Evolutionary conservation across 2,888 invertebrate genomes (phyloP).

Genomic region (Leptinotarsa rubiginosa): DNA sequence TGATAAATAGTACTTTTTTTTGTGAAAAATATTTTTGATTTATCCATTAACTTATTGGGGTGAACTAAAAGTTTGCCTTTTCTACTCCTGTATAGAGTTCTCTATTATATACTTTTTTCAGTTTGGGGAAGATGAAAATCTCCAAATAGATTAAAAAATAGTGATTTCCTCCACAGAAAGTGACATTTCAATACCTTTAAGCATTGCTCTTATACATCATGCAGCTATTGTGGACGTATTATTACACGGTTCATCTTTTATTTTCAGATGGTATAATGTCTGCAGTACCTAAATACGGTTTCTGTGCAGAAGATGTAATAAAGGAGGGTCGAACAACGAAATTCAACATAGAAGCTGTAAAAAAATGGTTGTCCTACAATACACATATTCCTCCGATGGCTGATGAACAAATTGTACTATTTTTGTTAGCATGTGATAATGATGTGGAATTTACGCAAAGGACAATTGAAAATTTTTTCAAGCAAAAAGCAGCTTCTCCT

Average conservation of each 20-base stretch:
- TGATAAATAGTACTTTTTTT: too few species aligned
- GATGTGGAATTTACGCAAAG: constrained; percentile 71
- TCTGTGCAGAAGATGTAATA: constrained; percentile 49
- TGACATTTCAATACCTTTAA: too few species aligned
- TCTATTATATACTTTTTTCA: too few species aligned
- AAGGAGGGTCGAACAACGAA: constrained; percentile 47
- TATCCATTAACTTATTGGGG: too few species aligned
- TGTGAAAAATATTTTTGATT: too few species aligned
- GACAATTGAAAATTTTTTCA: constrained; percentile 75
- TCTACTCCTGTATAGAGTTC: too few species aligned
- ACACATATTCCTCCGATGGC: constrained; percentile 61
- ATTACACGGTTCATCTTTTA: not conserved
- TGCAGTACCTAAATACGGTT: constrained; percentile 42
- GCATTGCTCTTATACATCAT: too few species aligned
- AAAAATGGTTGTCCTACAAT: constrained; percentile 53
- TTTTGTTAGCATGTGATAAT: constrained; percentile 75
- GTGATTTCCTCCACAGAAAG: too few species aligned
- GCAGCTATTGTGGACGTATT: too few species aligned
- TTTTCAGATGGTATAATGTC: constrained; percentile 41
- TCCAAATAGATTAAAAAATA: too few species aligned
- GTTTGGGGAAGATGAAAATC: too few species aligned
- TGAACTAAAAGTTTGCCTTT: too few species aligned
- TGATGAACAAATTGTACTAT: constrained; percentile 74
- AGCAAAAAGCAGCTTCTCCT: constrained; percentile 70
- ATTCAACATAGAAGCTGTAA: constrained; percentile 55